Conservation (phyloP, 2,113 vertebrate genomes). For the Jaculus jaculus region DNA sequence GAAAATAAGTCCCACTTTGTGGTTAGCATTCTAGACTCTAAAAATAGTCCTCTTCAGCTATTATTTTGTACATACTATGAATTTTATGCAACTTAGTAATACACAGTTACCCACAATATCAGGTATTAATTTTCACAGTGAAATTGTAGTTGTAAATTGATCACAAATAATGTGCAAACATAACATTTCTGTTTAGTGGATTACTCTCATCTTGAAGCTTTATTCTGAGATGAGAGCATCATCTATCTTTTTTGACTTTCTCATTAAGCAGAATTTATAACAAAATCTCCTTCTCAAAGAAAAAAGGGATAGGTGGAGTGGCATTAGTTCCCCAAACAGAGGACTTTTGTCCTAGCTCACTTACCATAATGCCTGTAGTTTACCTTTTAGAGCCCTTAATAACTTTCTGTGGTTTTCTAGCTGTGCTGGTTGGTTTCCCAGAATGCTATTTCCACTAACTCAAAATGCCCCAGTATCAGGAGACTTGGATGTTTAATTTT, state of each 20-base stretch:
- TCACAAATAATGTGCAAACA: neutral
- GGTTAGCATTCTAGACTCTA: neutral
- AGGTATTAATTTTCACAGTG: neutral
- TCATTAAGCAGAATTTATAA: slow-evolving; percentile 16
- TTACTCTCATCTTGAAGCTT: neutral
- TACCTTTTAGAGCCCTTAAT: neutral
- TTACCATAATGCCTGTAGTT: neutral
- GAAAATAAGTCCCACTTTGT: neutral
- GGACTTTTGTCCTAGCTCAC: neutral
- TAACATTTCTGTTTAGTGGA: neutral
- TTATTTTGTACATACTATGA: neutral
- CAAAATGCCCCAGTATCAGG: slow-evolving; percentile 31
- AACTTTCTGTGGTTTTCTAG: slow-evolving; percentile 2
- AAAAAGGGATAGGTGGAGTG: neutral
- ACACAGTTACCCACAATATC: neutral
- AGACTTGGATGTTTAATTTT: slow-evolving; percentile 33
- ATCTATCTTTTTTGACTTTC: neutral
- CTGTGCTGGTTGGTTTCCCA: slow-evolving; percentile 31
- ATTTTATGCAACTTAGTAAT: neutral
- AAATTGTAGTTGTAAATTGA: neutral
- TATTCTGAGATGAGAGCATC: neutral
- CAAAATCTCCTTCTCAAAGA: neutral
- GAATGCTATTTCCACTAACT: slow-evolving; percentile 5
- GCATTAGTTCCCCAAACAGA: neutral
- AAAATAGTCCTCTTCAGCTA: neutral